Conservation (phyloP, 2,888 invertebrate genomes). For the Liposcelis brunnea region DNA sequence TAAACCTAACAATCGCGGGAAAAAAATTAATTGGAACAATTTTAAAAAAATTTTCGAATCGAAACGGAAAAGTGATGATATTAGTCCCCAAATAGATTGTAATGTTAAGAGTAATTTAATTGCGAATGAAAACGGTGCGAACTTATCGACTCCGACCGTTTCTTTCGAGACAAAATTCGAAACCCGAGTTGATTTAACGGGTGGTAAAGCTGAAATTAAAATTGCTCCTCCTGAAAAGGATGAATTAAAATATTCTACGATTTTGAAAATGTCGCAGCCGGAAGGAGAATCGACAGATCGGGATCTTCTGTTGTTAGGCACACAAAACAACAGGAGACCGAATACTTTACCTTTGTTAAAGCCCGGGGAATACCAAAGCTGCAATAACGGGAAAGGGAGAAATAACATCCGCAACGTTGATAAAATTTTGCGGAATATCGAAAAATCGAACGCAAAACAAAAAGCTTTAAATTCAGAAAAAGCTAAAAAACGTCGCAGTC, state of each 20-base stretch:
- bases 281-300: slow-evolving; percentile 20
- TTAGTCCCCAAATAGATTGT: too few species aligned
- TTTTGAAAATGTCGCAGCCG: slow-evolving; percentile 23
- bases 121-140: slow-evolving; percentile 18
- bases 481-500: too few species aligned
- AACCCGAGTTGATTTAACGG: slow-evolving; percentile 12
- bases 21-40: slow-evolving; percentile 32
- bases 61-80: slow-evolving; percentile 10
- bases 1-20: slow-evolving; percentile 14
- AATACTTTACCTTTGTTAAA: slow-evolving; percentile 1
- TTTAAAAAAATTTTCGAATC: slow-evolving; percentile 30
- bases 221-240: slow-evolving; percentile 12
- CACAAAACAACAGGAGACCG: slow-evolving; percentile 2
- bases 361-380: too few species aligned
- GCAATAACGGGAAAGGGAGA: too few species aligned
- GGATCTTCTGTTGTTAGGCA: neutral
- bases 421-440: too few species aligned
- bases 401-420: too few species aligned
- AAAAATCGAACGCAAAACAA: too few species aligned
- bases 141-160: too few species aligned
- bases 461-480: too few species aligned
- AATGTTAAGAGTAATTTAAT: slow-evolving; percentile 18
- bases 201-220: slow-evolving; percentile 16
- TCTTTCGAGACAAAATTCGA: too few species aligned
- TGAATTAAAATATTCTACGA: slow-evolving; percentile 14